Conservation (phyloP, 2,113 vertebrate species). For the Silurus meridionalis region DNA sequence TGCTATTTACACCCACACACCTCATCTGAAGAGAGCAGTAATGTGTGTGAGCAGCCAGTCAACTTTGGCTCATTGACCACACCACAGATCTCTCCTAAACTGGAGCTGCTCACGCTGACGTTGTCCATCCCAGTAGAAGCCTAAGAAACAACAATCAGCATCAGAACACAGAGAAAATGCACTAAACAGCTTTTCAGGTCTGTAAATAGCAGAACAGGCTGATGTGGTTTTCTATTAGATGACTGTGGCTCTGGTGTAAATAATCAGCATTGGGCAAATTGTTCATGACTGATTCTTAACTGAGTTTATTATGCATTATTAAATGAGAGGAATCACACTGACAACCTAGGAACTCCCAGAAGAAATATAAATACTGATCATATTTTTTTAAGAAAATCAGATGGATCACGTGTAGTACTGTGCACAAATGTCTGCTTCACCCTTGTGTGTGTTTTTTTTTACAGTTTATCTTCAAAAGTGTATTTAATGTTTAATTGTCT, state of each 20-base stretch:
- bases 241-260: slow-evolving; percentile 19
- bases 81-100: slow-evolving; percentile 88
- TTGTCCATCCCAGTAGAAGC: slow-evolving; percentile 81
- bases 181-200: neutral
- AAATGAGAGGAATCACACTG: slow-evolving; percentile 4
- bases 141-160: slow-evolving; percentile 65
- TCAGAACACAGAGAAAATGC: neutral
- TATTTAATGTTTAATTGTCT: neutral
- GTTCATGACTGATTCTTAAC: slow-evolving; percentile 29
- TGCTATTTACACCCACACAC: slow-evolving; percentile 64
- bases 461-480: neutral
- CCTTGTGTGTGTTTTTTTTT: neutral
- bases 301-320: slow-evolving; percentile 20
- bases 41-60: slow-evolving; percentile 76
- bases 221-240: neutral
- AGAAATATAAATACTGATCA: neutral
- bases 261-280: neutral
- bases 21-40: slow-evolving; percentile 88
- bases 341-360: neutral
- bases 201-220: neutral
- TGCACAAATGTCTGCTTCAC: neutral
- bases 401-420: neutral
- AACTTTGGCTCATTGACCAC: slow-evolving; percentile 79
- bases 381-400: neutral
- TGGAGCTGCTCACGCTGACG: slow-evolving; percentile 89